A percentile compares a stretch with the other conserved stretches of the same genome.
Conservation (phyloP, 2,888 invertebrate species). For the Hydroisotoma schaefferi region DNA sequence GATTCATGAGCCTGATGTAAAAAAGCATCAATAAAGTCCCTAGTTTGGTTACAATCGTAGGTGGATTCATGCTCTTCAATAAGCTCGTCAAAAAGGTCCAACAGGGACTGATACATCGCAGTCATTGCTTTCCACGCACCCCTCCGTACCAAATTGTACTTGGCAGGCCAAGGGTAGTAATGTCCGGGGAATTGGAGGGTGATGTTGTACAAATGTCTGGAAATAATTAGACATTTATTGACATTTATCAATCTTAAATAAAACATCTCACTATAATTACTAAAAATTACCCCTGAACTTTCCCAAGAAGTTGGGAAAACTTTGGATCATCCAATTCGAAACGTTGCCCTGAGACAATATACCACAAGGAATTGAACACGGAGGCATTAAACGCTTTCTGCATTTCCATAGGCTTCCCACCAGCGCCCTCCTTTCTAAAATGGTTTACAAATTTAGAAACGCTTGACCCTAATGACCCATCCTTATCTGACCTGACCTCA, state of each 20-base stretch:
- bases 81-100: not conserved
- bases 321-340: slow-evolving; percentile 26
- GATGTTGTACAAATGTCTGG: slow-evolving; percentile 2
- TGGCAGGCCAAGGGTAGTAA: slow-evolving; percentile 24
- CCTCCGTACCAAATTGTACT: slow-evolving; percentile 18
- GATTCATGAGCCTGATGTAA: slow-evolving; percentile 11
- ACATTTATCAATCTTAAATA: no score
- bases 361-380: slow-evolving; percentile 22
- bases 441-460: no score
- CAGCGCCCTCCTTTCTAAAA: not conserved
- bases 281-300: slow-evolving; percentile 6
- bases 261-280: not conserved
- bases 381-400: slow-evolving; percentile 19
- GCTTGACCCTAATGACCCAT: no score
- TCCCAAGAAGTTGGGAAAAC: slow-evolving; percentile 10
- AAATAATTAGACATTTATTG: not conserved
- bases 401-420: slow-evolving; percentile 14
- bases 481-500: not conserved
- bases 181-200: slow-evolving; percentile 1
- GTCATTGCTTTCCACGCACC: slow-evolving; percentile 10
- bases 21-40: slow-evolving; percentile 29
- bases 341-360: slow-evolving; percentile 13
- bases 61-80: slow-evolving; percentile 18
- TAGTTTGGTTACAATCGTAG: slow-evolving; percentile 7
- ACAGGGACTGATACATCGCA: not conserved